A percentile compares a stretch with the other conserved stretches of the same genome.
Evolutionary conservation across 2,797 vertebrate species (phyloP).

Genomic region (Acipenser ruthenus): DNA sequence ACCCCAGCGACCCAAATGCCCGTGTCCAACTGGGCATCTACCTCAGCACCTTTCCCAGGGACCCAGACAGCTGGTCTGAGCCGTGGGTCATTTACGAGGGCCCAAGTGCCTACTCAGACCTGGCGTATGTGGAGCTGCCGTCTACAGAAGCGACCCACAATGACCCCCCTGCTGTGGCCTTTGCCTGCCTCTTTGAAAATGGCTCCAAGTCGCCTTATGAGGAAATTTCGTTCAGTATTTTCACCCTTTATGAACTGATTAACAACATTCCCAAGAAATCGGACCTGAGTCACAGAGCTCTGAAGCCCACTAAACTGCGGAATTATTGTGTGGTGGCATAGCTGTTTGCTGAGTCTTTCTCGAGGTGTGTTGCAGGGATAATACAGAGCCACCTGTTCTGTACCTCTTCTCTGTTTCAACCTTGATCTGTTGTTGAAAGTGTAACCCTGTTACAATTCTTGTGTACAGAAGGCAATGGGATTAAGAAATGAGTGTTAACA

Average conservation of each 20-base stretch:
- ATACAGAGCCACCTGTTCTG: too few species aligned
- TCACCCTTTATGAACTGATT: conserved; percentile 78
- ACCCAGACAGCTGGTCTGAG: conserved; percentile 76
- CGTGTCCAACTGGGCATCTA: conserved; percentile 76
- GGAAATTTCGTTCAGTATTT: conserved; percentile 85
- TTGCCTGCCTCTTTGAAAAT: conserved; percentile 84
- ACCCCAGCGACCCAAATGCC: conserved; percentile 67
- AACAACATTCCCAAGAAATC: conserved; percentile 59
- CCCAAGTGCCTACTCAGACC: conserved; percentile 87
- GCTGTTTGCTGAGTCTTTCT: too few species aligned
- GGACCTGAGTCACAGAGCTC: not conserved
- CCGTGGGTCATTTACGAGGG: conserved; percentile 91
- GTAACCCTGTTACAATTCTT: too few species aligned
- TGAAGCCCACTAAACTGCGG: not conserved
- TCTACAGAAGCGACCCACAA: conserved; percentile 29
- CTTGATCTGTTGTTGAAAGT: too few species aligned
- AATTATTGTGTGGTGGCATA: too few species aligned
- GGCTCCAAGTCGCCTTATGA: conserved; percentile 72
- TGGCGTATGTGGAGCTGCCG: conserved; percentile 69
- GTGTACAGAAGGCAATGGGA: too few species aligned
- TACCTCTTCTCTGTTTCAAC: too few species aligned
- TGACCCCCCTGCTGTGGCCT: conserved; percentile 46
- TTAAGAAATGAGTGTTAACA: too few species aligned
- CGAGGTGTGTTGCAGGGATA: too few species aligned
- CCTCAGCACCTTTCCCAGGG: conserved; percentile 76